Evolutionary conservation across 2,888 invertebrate species (phyloP).

Genomic region (Catocala fraxini): DNA sequence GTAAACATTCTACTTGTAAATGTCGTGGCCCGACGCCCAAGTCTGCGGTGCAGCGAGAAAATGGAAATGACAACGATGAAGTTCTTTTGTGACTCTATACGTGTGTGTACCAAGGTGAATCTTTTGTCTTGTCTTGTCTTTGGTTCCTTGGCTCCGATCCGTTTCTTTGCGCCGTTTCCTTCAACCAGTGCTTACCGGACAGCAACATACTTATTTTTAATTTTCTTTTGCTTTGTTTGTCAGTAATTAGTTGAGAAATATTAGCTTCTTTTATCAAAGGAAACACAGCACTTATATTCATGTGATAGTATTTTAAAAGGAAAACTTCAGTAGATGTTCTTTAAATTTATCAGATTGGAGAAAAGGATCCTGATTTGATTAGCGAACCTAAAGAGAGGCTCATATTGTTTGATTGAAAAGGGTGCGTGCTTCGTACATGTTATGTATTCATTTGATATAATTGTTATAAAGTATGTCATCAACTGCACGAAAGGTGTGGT

Average conservation of each 20-base stretch:
- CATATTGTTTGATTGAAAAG: too few species aligned
- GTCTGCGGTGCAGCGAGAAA: constrained; percentile 69
- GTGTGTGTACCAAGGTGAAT: constrained; percentile 43
- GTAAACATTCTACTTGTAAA: constrained; percentile 18
- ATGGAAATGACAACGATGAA: constrained; percentile 78
- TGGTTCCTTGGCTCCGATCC: constrained; percentile 10
- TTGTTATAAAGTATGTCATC: too few species aligned
- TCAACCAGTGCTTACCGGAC: neutral
- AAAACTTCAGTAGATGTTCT: too few species aligned
- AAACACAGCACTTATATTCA: neutral
- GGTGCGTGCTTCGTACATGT: too few species aligned
- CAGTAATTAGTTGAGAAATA: neutral
- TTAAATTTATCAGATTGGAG: too few species aligned
- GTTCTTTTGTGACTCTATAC: constrained; percentile 69
- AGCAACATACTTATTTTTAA: constrained; percentile 3
- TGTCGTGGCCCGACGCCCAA: constrained; percentile 56
- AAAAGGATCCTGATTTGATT: too few species aligned
- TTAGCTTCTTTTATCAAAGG: too few species aligned
- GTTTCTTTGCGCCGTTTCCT: constrained; percentile 18
- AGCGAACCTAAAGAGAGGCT: too few species aligned
- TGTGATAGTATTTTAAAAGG: too few species aligned
- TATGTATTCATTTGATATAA: too few species aligned
- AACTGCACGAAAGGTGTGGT: too few species aligned
- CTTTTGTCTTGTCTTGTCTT: constrained; percentile 43
- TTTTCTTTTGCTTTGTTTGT: neutral